Evolutionary conservation across 1,140 invertebrate species (phyloP).

Genomic region (Stegodyphus mimosarum): DNA sequence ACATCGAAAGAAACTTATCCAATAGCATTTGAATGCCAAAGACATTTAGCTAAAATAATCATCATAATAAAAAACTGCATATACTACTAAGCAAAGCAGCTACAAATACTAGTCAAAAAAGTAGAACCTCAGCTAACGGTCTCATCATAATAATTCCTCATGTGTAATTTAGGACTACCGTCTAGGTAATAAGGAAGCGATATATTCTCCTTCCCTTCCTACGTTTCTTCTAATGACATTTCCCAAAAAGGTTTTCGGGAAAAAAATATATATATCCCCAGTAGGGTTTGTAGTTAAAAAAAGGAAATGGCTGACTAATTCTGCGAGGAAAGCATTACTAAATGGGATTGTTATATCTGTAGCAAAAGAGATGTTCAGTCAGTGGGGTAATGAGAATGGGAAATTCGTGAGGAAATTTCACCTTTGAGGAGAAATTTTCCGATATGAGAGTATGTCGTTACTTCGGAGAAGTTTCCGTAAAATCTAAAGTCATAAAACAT

Average conservation of each 20-base stretch:
- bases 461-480: no score
- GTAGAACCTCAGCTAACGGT: conserved; percentile 24
- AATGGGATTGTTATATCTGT: conserved; percentile 9
- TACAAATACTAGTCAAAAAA: conserved; percentile 16
- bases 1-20: conserved; percentile 28
- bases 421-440: no score
- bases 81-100: conserved; percentile 16
- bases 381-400: no score
- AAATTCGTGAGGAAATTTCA: no score
- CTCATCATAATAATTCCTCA: conserved; percentile 36
- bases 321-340: conserved; percentile 17
- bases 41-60: conserved; percentile 25
- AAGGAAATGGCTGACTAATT: conserved; percentile 36
- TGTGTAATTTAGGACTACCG: conserved; percentile 25
- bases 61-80: conserved; percentile 8
- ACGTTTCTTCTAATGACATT: conserved; percentile 28
- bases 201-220: conserved; percentile 16
- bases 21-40: conserved; percentile 32
- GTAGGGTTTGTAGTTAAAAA: background rate
- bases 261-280: conserved; percentile 2
- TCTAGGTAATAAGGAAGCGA: conserved; percentile 25
- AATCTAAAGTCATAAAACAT: no score
- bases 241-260: conserved; percentile 13
- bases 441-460: no score
- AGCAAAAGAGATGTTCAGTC: no score